Evolutionary conservation across 2,113 vertebrate species (phyloP).

Genomic region (Crocuta crocuta): DNA sequence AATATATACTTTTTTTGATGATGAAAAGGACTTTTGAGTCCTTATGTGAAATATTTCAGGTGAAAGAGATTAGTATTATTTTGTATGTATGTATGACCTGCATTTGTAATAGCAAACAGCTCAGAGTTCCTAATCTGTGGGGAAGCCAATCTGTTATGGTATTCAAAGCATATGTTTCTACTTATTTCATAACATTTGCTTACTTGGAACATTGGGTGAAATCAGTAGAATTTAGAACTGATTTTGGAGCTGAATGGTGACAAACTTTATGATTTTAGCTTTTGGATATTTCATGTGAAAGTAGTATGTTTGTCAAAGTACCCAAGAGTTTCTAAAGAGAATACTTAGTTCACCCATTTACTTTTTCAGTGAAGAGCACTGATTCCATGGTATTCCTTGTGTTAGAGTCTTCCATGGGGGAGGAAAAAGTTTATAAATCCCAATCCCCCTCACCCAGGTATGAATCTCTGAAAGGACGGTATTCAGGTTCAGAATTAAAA

Average conservation of each 20-base stretch:
- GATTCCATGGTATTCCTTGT: neutral
- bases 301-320: neutral
- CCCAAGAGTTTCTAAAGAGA: neutral
- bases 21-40: neutral
- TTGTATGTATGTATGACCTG: neutral
- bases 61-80: neutral
- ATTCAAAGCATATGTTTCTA: conserved; percentile 21
- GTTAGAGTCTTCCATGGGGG: neutral
- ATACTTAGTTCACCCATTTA: neutral
- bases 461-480: neutral
- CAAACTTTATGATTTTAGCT: neutral
- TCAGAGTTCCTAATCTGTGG: conserved; percentile 19
- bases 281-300: neutral
- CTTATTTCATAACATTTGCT: conserved; percentile 61
- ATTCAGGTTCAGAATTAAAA: neutral
- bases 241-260: conserved; percentile 5
- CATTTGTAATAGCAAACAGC: conserved; percentile 22
- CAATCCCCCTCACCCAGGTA: neutral
- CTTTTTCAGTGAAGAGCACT: neutral
- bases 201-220: conserved; percentile 44
- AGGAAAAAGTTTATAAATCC: neutral
- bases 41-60: neutral
- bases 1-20: neutral
- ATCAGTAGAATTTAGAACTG: conserved; percentile 46
- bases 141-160: conserved; percentile 7